A percentile compares a stretch with the other conserved stretches of the same genome.
These are phyloP conservation scores for Cyrtonyx montezumae DNA, from an alignment of 2,113 vertebrate species.

Conservation along the genomic window DNA sequence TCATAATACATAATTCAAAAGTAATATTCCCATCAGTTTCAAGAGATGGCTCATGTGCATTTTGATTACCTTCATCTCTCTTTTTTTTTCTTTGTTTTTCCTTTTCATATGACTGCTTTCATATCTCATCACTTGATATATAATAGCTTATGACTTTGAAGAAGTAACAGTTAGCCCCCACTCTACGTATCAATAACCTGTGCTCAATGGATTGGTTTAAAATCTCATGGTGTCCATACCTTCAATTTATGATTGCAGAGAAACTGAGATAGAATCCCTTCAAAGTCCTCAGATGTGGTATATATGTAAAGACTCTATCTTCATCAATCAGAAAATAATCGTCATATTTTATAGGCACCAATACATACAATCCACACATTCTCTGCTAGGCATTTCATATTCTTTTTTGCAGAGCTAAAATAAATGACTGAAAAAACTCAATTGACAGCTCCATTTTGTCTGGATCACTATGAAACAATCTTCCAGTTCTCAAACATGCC, in stretches of 20 bases:
- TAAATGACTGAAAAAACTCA: background rate
- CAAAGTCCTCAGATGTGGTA: background rate
- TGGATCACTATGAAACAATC: background rate
- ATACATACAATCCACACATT: background rate
- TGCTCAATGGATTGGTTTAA: background rate
- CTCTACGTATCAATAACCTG: background rate
- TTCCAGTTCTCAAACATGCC: background rate
- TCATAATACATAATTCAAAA: slow-evolving; percentile 28
- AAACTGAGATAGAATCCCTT: background rate
- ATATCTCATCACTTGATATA: background rate
- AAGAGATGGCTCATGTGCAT: background rate
- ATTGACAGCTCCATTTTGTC: background rate
- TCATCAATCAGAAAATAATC: background rate
- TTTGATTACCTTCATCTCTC: background rate
- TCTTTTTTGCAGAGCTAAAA: background rate
- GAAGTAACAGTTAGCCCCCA: background rate
- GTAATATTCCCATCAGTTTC: background rate
- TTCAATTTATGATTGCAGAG: background rate
- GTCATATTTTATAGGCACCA: background rate
- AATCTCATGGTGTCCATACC: background rate
- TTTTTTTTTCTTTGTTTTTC: background rate
- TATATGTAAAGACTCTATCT: background rate
- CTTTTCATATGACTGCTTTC: background rate
- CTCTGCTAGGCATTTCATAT: background rate
- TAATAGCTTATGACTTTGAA: background rate